Percentiles rank a stretch among this genome's conserved stretches.
Evolutionary conservation across 2,797 vertebrate species (phyloP).

Genomic region (Clarias laeviceps): DNA sequence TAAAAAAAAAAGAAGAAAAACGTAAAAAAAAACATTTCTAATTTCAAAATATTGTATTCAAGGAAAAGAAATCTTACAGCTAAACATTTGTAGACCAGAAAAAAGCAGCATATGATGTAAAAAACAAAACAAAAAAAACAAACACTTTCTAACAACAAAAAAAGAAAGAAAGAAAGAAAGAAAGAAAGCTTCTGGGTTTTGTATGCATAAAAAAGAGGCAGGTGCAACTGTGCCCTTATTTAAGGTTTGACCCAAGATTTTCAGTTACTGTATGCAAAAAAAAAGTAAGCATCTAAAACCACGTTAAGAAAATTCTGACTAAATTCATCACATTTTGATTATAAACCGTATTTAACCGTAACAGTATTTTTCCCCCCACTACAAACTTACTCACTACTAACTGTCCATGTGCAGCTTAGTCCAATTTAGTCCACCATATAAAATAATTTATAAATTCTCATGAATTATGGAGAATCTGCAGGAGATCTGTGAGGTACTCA

Average conservation of each 20-base stretch:
- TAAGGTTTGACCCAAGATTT: background rate
- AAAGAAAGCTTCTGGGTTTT: too few species aligned
- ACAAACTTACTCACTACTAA: background rate
- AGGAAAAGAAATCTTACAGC: too few species aligned
- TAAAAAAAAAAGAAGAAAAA: too few species aligned
- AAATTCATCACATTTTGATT: background rate
- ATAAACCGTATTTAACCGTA: background rate
- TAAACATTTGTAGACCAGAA: too few species aligned
- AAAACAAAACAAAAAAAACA: too few species aligned
- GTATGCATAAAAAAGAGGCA: too few species aligned
- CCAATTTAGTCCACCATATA: background rate
- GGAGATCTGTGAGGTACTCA: background rate
- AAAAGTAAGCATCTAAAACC: background rate
- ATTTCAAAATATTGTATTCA: too few species aligned
- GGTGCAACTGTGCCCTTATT: too few species aligned
- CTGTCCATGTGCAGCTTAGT: background rate
- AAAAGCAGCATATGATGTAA: too few species aligned
- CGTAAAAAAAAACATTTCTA: too few species aligned
- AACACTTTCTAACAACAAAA: too few species aligned
- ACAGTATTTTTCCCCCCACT: background rate
- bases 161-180: too few species aligned
- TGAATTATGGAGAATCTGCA: slow-evolving; percentile 7
- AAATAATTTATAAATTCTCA: slow-evolving; percentile 13
- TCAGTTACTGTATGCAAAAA: background rate
- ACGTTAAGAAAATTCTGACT: background rate